Base-by-base conservation (phyloP, 2,888 invertebrate species). In the Incurvaria masculella region DNA sequence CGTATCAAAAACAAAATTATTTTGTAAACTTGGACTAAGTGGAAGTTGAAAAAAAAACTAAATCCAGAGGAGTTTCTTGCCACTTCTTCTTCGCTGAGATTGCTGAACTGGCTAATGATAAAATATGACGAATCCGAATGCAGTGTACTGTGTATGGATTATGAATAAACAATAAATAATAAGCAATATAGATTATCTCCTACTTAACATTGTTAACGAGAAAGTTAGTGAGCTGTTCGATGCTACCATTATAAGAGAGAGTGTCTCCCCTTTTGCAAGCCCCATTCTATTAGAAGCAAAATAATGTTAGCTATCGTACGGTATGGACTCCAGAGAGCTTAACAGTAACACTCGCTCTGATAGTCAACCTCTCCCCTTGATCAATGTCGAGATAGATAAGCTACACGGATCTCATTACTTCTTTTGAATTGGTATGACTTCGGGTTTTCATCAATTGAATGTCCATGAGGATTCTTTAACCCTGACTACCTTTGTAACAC, bases 401-500 rank as follows among this genome's bases (percentile, higher is more conserved):
- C 20, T 47, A 16, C 21, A 42, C 4, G 43, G 45, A 1, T 38
- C 23, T 14, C 26, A 44, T 11, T 44, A 33, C 16, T 49, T 47
- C 33, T 21, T 42, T 1, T 23, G 2, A 1, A 6, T 47, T 11
- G 49, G 47, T 18, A 27, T 44, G 42, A 38, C 47, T 2, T n/a
- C n/a, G n/a, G n/a, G n/a, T n/a, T n/a, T n/a, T n/a, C n/a, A n/a
- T n/a, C n/a, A n/a, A n/a, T n/a, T n/a, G n/a, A n/a, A n/a, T n/a
- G n/a, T n/a, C n/a, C n/a, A n/a, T n/a, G n/a, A n/a, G n/a, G n/a
- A n/a, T 23, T 39, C 3, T 44, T 47, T 2, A 45, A 45, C 21
- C 42, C 45, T 19, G 26, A 63, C 63, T 1, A 53, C 61, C 1
- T 66, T 65, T 51, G 58, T 63, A 16, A 59, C 58, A 10, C 61